phyloP scores from a whole-genome alignment of 53 echinoderm and acorn worm genomes.

The Echinarachnius parma region DNA sequence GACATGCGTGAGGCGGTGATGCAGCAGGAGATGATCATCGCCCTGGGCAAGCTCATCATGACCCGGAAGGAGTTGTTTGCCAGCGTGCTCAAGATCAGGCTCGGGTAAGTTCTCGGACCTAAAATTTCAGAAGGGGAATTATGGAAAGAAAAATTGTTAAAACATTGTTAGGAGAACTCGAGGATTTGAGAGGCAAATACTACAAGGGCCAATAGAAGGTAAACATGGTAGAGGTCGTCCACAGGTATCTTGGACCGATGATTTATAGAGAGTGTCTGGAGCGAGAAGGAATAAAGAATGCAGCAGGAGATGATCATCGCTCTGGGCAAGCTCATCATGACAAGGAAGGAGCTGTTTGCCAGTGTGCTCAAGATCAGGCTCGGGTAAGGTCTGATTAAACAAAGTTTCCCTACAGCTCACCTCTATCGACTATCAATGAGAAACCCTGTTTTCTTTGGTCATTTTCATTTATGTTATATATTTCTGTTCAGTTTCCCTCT shows the following conservation, averaged over 20 bases:
- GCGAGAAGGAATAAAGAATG: too few species aligned
- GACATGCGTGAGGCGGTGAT: conserved; percentile 76
- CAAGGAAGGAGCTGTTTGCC: conserved; percentile 59
- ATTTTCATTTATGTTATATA: too few species aligned
- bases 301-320: conserved; percentile 84
- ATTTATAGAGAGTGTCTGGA: too few species aligned
- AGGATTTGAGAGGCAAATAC: too few species aligned
- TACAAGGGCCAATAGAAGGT: too few species aligned
- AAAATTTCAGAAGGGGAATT: too few species aligned
- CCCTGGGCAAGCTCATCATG: conserved; percentile 74
- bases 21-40: conserved; percentile 92
- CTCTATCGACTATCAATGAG: background rate
- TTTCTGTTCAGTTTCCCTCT: too few species aligned
- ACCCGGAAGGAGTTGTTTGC: conserved; percentile 67
- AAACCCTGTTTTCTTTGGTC: background rate
- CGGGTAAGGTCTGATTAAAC: conserved; percentile 53
- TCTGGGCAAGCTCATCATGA: conserved; percentile 61
- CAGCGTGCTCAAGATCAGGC: conserved; percentile 88
- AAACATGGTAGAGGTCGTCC: too few species aligned
- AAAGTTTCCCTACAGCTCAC: background rate
- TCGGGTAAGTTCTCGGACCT: conserved; percentile 94
- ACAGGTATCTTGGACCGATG: too few species aligned
- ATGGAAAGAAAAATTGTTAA: too few species aligned
- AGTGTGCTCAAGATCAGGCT: conserved; percentile 83
- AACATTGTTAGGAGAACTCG: too few species aligned